phyloP scores from a whole-genome alignment of 2,113 vertebrate genomes.

The Serilophus lunatus region DNA sequence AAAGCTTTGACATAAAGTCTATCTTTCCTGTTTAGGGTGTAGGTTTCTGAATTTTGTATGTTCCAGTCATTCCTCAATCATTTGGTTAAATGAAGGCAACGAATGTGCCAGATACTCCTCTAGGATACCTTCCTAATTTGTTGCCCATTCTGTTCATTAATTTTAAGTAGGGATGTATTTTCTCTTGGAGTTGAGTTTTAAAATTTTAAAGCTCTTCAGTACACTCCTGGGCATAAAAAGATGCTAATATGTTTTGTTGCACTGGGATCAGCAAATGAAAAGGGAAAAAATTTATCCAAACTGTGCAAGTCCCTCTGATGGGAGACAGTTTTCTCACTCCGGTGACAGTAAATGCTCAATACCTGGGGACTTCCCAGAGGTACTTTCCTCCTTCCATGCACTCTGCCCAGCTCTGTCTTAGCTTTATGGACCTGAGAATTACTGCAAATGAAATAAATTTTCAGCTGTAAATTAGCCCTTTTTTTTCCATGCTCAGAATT shows the following conservation, averaged over 20 bases:
- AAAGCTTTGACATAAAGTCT: background rate
- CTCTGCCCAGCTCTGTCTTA: background rate
- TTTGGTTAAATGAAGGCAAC: background rate
- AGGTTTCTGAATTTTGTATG: background rate
- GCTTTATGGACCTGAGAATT: background rate
- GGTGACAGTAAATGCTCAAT: background rate
- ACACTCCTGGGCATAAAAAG: background rate
- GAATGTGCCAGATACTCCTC: background rate
- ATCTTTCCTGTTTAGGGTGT: background rate
- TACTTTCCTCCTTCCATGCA: background rate
- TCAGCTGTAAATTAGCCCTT: background rate
- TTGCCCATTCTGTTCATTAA: background rate
- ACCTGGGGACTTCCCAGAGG: background rate
- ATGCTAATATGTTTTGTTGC: background rate
- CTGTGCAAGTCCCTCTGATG: accelerated
- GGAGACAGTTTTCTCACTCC: background rate
- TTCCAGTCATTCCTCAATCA: background rate
- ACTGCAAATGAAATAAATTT: background rate
- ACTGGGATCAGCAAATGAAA: background rate
- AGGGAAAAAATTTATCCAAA: background rate
- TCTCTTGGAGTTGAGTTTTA: no score
- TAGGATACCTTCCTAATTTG: background rate
- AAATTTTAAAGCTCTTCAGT: no score
- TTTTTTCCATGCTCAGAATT: background rate
- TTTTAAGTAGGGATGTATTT: no score